Base-by-base conservation (phyloP, 2,888 invertebrate genomes). In the Crepidodera aurea region DNA sequence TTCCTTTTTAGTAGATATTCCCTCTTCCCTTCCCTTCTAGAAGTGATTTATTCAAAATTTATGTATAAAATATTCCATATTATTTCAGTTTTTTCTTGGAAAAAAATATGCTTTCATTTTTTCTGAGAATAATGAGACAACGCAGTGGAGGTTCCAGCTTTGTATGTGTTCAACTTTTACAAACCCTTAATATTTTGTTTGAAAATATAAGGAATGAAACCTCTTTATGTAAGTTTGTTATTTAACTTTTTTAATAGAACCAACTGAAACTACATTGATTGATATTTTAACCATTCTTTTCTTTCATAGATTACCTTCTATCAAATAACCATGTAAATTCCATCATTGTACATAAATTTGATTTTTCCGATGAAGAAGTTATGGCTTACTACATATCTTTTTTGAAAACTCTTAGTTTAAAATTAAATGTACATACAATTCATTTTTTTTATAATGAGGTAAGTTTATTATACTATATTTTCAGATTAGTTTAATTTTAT, bases 331-430 rank as follows among this genome's bases (percentile, higher is more conserved):
- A 99, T 84, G 98, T 99, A 34, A 99, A 99, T 83, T 96, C 96
- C 50, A 99, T 99, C 78, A 99, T 99, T 79, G 95, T 97, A 56
- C 98, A 99, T 83, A 97, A 97, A 83, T 99, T 99, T 85, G 98
- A 99, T 82, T 97, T 99, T 79, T 96, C 96, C 1, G 98, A 99
- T 82, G 99, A 99, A 82, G 99, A 99, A 85, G 98, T 98, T 48
- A 97, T 98, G 96, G 98, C 98, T 1, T 99, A 99, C 82, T 99
- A 99, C 82, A 99, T 99, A 78, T 96, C 98, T 51, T 99, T 99
- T 81, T 83, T 99, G 70, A 99, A 99, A 83, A 99, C 98, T 0
- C 84, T 99, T 55, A 99, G 98, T 73, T 85, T 99, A 59, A 99
- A 99, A 83, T 84, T 99, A 53, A 99, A 99, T 83, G 90, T 92